Conservation (phyloP, 2,888 invertebrate species). For the Ceriagrion tenellum region DNA sequence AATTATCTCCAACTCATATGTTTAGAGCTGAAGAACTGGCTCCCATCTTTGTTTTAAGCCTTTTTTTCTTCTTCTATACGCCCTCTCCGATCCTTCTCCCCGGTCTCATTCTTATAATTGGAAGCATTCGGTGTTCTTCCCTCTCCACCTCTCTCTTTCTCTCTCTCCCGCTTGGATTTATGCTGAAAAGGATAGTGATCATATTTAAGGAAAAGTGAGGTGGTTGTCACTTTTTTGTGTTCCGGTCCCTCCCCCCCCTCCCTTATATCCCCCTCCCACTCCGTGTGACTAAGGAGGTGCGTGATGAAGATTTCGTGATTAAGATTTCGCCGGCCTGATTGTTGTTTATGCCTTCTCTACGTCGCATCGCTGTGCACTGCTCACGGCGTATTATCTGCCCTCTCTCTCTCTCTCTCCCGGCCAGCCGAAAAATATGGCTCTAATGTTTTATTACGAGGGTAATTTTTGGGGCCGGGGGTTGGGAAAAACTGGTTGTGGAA, state of each 20-base stretch:
- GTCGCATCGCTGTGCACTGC: not conserved
- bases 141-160: not conserved
- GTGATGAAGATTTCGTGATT: slow-evolving; percentile 18
- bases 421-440: slow-evolving; percentile 3
- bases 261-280: too few relatives aligned
- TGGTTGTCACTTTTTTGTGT: not conserved
- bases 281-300: not conserved
- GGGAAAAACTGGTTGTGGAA: not conserved
- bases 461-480: not conserved
- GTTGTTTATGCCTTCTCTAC: slow-evolving; percentile 19
- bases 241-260: not conserved
- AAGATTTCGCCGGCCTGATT: not conserved
- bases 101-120: slow-evolving; percentile 1
- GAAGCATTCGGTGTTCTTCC: not conserved
- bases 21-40: not conserved
- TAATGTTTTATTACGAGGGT: not conserved
- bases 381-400: not conserved
- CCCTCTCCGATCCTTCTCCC: too few relatives aligned
- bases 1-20: not conserved
- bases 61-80: not conserved
- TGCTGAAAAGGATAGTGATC: slow-evolving; percentile 21
- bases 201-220: slow-evolving; percentile 17
- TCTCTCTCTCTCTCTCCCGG: not conserved
- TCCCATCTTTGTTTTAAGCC: slow-evolving; percentile 4
- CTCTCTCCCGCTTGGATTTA: not conserved